Conservation (phyloP, 2,888 invertebrate species). For the Beris morrisii region DNA sequence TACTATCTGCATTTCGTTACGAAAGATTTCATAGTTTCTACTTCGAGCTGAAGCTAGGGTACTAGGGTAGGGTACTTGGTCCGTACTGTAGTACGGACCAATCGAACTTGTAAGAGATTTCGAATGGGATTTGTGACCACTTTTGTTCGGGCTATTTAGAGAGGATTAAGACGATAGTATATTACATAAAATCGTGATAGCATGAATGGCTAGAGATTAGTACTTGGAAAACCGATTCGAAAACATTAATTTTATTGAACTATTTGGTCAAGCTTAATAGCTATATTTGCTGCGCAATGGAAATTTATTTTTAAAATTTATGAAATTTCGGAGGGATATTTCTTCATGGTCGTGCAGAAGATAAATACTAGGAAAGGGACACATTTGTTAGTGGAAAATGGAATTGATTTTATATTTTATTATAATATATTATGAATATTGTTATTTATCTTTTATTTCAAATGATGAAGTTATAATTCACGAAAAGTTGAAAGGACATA, state of each 20-base stretch:
- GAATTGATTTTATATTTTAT: too few species aligned
- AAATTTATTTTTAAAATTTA: too few species aligned
- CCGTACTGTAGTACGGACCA: conserved; percentile 4
- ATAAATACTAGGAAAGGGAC: too few species aligned
- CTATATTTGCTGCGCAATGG: neutral
- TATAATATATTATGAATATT: too few species aligned
- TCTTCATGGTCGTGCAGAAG: too few species aligned
- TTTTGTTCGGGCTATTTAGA: conserved; percentile 30
- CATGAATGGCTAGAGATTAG: conserved; percentile 25
- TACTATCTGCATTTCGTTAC: neutral
- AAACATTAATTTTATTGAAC: conserved; percentile 22
- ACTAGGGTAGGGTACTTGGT: too few species aligned
- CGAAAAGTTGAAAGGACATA: too few species aligned
- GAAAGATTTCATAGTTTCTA: neutral
- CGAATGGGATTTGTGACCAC: conserved; percentile 29
- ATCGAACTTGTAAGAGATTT: conserved; percentile 23
- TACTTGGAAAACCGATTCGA: conserved; percentile 4
- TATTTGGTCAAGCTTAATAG: conserved; percentile 7
- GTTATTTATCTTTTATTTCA: too few species aligned
- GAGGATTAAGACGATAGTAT: conserved; percentile 32
- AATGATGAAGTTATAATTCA: too few species aligned
- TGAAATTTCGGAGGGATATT: too few species aligned
- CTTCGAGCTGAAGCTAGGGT: neutral
- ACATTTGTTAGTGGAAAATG: too few species aligned
- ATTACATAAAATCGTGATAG: conserved; percentile 30